Evolutionary conservation across 2,888 invertebrate genomes (phyloP), one percentile per base, ranked within the genome.

Genomic region (Drosophila barbarae): DNA sequence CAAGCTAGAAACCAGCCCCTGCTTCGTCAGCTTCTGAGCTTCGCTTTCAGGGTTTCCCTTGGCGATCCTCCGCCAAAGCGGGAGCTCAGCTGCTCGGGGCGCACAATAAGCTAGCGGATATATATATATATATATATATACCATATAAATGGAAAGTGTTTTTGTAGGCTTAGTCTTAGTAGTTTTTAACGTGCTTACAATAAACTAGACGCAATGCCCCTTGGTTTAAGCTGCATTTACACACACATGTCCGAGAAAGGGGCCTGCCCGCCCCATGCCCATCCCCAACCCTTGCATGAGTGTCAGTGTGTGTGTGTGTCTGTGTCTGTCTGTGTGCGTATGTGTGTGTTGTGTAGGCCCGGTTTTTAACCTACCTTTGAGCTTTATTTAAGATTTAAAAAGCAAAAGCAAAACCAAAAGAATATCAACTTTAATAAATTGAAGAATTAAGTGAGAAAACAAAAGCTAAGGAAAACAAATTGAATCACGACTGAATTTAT

Each of bases 401-500:
- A 59, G 44, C 35, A 53, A 23, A 30, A 6, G 44, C 44, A 36
- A 54, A 46, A 50, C 53, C 12, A 64, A 50, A 36, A 41, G 41
- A 28, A 51, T 55, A 60, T 58, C 52, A 68, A 54, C 58, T 60
- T 55, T 28, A 55, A 30, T 18, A 28, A 46, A 12, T 18, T 30
- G 8, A 30, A 18, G 30, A 41, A 49, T 13, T 18, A 18, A 13
- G 18, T 4, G 12, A 44, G 2, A 26, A 26, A 26, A 26, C 6
- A 26, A 26, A 64, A 23, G 13, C 39, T 21, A 21, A 41, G 13
- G 21, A 42, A 69, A 68, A 69, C 58, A 64, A 79, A 76, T 76
- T 73, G 59, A 77, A 85, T 81, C 84, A 85, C 85, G 80, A 81
- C 80, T 81, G 80, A 81, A 81, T 83, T 81, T 77, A 69, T 85